Conservation (phyloP, 30 jellyfish, hydroid and myxozoan species). For the Sanderia malayensis region DNA sequence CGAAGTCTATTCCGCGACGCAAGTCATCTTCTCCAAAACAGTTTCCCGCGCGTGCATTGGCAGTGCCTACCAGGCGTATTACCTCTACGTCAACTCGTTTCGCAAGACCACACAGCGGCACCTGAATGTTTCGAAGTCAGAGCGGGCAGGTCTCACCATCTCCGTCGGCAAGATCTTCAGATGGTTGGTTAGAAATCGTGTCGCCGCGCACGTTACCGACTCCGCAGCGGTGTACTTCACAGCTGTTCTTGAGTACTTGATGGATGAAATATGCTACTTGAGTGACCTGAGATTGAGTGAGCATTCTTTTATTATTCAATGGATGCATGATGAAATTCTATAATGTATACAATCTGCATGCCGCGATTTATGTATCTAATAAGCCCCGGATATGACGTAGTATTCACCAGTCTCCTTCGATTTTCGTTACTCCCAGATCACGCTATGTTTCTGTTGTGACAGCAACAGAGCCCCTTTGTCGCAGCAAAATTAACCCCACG, state of each 20-base stretch:
- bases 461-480: too few species aligned
- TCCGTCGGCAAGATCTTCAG: slow-evolving; percentile 53
- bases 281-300: slow-evolving; percentile 44
- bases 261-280: slow-evolving; percentile 43
- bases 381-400: too few species aligned
- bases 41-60: slow-evolving; percentile 69
- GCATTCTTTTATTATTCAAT: not conserved
- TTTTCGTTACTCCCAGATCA: too few species aligned
- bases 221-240: slow-evolving; percentile 52
- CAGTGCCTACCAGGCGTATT: slow-evolving; percentile 50
- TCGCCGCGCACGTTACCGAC: slow-evolving; percentile 50
- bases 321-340: too few species aligned
- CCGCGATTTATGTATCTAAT: too few species aligned
- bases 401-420: too few species aligned
- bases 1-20: slow-evolving; percentile 61
- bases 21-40: slow-evolving; percentile 39
- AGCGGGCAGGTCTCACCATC: slow-evolving; percentile 56
- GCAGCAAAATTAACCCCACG: too few species aligned
- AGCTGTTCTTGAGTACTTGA: slow-evolving; percentile 45
- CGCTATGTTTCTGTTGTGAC: too few species aligned
- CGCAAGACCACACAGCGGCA: slow-evolving; percentile 36
- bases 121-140: slow-evolving; percentile 35
- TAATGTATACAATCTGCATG: too few species aligned
- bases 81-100: slow-evolving; percentile 27
- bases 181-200: slow-evolving; percentile 38